Percentiles rank a stretch among this genome's conserved stretches.
Evolutionary conservation across 2,113 vertebrate species (phyloP).

Genomic region (Trogon melanurus): DNA sequence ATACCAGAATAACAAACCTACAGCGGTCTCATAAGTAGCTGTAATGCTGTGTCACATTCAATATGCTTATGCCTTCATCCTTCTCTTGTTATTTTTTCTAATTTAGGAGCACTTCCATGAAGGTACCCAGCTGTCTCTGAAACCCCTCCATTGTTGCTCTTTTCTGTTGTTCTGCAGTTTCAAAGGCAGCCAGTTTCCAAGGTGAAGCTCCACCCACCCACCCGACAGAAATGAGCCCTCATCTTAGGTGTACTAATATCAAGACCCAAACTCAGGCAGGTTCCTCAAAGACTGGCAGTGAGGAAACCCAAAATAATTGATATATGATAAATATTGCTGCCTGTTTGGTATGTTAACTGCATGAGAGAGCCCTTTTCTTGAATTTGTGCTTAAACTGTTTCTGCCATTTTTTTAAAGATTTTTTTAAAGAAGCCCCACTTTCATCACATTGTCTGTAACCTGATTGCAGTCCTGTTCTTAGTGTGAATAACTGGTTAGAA

Average conservation of each 20-base stretch:
- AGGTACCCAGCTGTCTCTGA: neutral
- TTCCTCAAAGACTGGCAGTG: neutral
- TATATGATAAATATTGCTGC: neutral
- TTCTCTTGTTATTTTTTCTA: neutral
- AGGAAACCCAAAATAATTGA: neutral
- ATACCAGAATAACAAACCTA: neutral
- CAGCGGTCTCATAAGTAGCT: neutral
- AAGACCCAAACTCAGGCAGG: neutral
- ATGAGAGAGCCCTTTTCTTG: neutral
- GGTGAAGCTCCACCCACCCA: neutral
- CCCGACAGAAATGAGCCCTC: neutral
- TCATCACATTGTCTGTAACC: neutral
- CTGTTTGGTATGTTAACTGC: neutral
- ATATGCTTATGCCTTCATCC: neutral
- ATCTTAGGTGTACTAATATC: neutral
- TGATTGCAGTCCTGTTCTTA: neutral
- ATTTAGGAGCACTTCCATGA: neutral
- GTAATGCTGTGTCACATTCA: rapidly evolving
- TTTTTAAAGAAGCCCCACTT: neutral
- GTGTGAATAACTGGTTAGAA: neutral
- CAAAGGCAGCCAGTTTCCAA: neutral
- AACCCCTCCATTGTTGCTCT: neutral
- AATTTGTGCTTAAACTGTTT: neutral
- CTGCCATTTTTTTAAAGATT: neutral
- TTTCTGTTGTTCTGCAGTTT: neutral